A percentile compares a stretch with the other conserved stretches of the same genome.
Conservation (phyloP, 2,797 vertebrate genomes). For the Pogonophryne albipinna region DNA sequence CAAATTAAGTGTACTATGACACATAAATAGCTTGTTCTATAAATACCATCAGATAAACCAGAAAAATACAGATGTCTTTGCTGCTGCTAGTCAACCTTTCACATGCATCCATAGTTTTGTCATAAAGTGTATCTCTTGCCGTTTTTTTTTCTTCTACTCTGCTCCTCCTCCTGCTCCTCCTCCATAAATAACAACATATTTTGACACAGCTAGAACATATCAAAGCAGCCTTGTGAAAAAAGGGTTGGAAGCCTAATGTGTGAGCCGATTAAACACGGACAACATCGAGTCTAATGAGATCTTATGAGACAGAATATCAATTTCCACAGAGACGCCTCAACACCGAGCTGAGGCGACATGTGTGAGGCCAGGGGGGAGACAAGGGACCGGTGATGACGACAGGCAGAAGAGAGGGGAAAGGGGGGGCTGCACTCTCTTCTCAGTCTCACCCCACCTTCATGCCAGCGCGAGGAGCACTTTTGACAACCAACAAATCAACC, state of each 20-base stretch:
- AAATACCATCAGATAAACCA: conserved; percentile 86
- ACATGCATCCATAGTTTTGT: conserved; percentile 58
- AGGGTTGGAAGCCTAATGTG: conserved; percentile 55
- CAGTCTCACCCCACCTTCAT: conserved; percentile 68
- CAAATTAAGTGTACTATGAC: conserved; percentile 42
- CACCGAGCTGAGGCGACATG: conserved; percentile 31
- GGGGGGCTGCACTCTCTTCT: conserved; percentile 49
- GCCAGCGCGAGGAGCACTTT: conserved; percentile 74
- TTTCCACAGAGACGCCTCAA: conserved; percentile 67
- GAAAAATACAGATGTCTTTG: conserved; percentile 49
- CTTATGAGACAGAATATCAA: conserved; percentile 75
- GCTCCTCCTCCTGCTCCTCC: conserved; percentile 54
- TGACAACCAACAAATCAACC: conserved; percentile 87
- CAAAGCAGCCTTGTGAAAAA: conserved; percentile 48
- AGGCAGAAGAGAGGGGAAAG: conserved; percentile 38
- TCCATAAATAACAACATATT: conserved; percentile 52
- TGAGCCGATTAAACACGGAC: conserved; percentile 71
- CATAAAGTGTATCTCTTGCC: conserved; percentile 50
- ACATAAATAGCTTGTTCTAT: conserved; percentile 84
- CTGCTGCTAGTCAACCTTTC: conserved; percentile 21
- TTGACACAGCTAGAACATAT: conserved; percentile 44
- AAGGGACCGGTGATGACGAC: conserved; percentile 51
- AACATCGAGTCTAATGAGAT: conserved; percentile 77
- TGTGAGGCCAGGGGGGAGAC: conserved; percentile 7
- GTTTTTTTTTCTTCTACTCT: conserved; percentile 19